Base-by-base conservation (phyloP, 2,888 invertebrate species). In the Drosophila basisetae region DNA sequence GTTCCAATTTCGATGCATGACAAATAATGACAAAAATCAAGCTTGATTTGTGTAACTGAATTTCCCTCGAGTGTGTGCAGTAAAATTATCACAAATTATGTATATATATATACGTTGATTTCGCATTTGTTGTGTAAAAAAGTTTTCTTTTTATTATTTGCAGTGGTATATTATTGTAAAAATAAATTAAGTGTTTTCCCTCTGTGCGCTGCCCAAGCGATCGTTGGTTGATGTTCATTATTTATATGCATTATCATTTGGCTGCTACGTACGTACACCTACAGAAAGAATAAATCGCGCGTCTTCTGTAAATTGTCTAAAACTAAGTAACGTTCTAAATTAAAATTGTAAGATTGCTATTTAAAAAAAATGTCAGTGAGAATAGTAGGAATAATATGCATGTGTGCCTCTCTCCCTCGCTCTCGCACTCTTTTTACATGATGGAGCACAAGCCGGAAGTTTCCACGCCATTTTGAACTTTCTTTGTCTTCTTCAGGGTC, bases 391-490 rank as follows among this genome's bases (percentile, higher is more conserved):
- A 79, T 80, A 72, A 62, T 74, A 76, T 71, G 75, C 30, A 35
- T 65, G 71, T 60, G 71, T n/a, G 52, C 50, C 63, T 49, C 41
- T 49, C 54, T 28, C 28, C 59, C 50, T 31, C 18, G 16, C 35
- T 39, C 9, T 28, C 28, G 16, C 22, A 22, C 25, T 22, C 41
- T 43, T 31, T 89, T 94, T 93, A 97, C 97, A 97, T 97, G 84
- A 98, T 96, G 60, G 96, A 96, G 94, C 98, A 98, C 83, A 98
- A 94, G 37, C 97, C 98, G 0, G 98, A 97, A 28, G 97, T 94
- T 92, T 98, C 98, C 73, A 94, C 95, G 37, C 97, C 98, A 92
- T 95, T 96, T 68, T 94, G 94, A 52, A 96, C 95, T 0, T 96
- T 96, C 4, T 97, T 96, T 82, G 96, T 95, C 85, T 96, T 95